Conservation (phyloP, 1,140 invertebrate species). For the Nymphalis io region DNA sequence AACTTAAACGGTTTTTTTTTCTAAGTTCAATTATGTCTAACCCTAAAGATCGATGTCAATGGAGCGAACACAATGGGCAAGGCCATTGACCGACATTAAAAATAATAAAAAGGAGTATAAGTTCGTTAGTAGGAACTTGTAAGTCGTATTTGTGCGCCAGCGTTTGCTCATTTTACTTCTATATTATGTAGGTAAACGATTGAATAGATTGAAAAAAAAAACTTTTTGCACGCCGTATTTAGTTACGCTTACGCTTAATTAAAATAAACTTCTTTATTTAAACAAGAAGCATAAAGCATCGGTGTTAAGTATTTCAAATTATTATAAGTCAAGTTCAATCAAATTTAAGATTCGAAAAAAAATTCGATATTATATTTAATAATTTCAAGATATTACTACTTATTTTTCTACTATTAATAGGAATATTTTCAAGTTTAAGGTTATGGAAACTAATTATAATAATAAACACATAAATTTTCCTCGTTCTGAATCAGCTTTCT, state of each 20-base stretch:
- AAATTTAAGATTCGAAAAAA: not conserved
- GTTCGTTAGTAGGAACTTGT: conserved; percentile 60
- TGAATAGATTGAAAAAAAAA: not conserved
- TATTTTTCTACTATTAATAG: not conserved
- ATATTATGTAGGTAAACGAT: not conserved
- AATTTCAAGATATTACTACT: not conserved
- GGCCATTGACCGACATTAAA: conserved; percentile 75
- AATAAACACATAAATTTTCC: conserved; percentile 37
- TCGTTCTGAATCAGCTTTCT: conserved; percentile 37
- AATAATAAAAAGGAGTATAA: conserved; percentile 51
- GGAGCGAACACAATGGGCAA: conserved; percentile 62
- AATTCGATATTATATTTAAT: too few relatives aligned
- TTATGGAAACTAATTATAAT: conserved; percentile 25
- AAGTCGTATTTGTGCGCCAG: conserved; percentile 47
- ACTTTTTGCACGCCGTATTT: conserved; percentile 6
- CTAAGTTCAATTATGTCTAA: conserved; percentile 45
- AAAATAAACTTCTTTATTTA: not conserved
- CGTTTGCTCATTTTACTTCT: conserved; percentile 26
- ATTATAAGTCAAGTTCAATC: not conserved
- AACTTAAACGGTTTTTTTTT: conserved; percentile 31
- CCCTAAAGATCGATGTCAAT: conserved; percentile 69
- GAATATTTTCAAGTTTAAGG: conserved; percentile 34
- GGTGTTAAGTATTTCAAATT: not conserved
- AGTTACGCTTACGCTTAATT: not conserved
- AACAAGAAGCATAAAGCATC: not conserved